Evolutionary conservation across 2,113 vertebrate genomes (phyloP).

Genomic region (Anhinga anhinga): DNA sequence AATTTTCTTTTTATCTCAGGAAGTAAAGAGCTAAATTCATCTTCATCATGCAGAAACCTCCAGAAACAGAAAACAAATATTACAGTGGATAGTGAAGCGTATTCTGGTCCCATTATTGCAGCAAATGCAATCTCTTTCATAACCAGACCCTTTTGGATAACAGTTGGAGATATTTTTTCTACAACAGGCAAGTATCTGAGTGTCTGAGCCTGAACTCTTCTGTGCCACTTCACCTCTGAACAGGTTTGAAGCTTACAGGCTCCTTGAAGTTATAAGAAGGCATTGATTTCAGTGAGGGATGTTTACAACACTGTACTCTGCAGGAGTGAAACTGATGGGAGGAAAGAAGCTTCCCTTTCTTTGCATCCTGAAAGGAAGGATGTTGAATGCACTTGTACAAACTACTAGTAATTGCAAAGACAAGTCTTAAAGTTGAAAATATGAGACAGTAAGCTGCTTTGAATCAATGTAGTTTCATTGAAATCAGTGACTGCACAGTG

Average conservation of each 20-base stretch:
- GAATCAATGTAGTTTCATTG: neutral
- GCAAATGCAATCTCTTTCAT: slow-evolving; percentile 44
- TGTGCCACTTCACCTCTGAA: slow-evolving; percentile 64
- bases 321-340: slow-evolving; percentile 65
- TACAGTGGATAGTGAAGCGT: neutral
- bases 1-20: slow-evolving; percentile 13
- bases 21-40: slow-evolving; percentile 26
- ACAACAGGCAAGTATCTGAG: slow-evolving; percentile 30
- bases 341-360: slow-evolving; percentile 63
- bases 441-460: neutral
- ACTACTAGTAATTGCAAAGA: slow-evolving; percentile 44
- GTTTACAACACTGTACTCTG: slow-evolving; percentile 65
- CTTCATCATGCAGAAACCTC: slow-evolving; percentile 49
- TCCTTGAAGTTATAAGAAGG: slow-evolving; percentile 73
- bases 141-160: slow-evolving; percentile 51
- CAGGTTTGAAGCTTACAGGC: slow-evolving; percentile 64
- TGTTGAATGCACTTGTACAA: slow-evolving; percentile 63
- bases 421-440: neutral
- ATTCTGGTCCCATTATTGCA: neutral
- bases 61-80: slow-evolving; percentile 40
- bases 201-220: slow-evolving; percentile 54
- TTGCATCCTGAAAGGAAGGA: slow-evolving; percentile 69
- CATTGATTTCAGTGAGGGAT: slow-evolving; percentile 69
- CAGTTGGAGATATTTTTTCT: slow-evolving; percentile 19
- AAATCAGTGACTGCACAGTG: neutral